phyloP scores from a whole-genome alignment of 2,888 invertebrate genomes.

The Rotaria macrura region DNA sequence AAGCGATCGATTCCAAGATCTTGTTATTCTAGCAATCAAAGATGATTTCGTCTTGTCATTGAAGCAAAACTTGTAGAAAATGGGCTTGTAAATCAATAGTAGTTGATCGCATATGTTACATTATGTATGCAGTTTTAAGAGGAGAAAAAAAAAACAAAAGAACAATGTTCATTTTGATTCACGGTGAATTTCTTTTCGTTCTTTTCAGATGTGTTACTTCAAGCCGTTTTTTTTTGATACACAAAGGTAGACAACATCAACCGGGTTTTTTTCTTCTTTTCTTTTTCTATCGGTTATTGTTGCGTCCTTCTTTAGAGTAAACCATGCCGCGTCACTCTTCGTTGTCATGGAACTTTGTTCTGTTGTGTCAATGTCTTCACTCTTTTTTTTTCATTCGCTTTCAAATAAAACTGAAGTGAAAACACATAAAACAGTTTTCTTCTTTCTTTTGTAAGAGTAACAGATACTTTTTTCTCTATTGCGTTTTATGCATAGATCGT shows the following conservation, averaged over 20 bases:
- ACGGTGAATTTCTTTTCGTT: not conserved
- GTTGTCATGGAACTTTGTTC: not conserved
- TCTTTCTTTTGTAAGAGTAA: not conserved
- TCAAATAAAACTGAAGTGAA: not conserved
- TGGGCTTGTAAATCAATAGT: not conserved
- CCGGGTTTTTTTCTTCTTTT: not conserved
- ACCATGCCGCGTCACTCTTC: not conserved
- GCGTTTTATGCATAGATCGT: not conserved
- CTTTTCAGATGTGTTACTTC: not conserved
- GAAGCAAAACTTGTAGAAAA: not conserved
- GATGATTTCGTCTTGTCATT: not conserved
- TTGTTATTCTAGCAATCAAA: no score
- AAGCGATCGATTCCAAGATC: no score
- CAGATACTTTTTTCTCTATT: not conserved
- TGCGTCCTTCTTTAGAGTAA: not conserved
- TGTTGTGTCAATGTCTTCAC: not conserved
- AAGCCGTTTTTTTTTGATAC: not conserved
- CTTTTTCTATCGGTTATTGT: not conserved
- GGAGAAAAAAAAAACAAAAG: not conserved
- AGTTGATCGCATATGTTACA: not conserved
- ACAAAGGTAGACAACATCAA: not conserved
- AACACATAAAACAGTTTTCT: not conserved
- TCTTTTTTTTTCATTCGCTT: not conserved
- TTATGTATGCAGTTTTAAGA: not conserved
- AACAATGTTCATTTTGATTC: not conserved